Conservation (phyloP, 2,888 invertebrate genomes). For the Amiota mariae region DNA sequence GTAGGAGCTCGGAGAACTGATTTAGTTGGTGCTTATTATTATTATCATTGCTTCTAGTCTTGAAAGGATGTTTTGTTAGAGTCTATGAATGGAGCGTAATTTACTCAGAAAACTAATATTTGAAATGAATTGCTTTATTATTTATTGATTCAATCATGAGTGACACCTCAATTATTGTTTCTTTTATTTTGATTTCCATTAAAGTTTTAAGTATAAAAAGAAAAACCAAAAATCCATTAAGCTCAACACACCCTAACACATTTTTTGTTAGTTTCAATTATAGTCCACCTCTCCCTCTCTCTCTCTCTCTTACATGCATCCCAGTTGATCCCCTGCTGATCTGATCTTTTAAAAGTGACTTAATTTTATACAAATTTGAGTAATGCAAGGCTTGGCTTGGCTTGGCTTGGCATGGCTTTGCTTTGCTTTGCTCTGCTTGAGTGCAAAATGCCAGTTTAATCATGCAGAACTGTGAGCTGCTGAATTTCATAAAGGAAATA, state of each 20-base stretch:
- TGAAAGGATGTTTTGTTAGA: too few relatives aligned
- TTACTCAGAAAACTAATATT: neutral
- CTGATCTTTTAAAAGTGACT: neutral
- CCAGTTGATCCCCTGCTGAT: neutral
- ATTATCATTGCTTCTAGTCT: too few relatives aligned
- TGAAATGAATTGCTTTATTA: neutral
- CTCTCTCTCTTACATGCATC: too few relatives aligned
- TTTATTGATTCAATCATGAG: neutral
- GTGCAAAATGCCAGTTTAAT: constrained; percentile 10
- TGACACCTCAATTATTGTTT: neutral
- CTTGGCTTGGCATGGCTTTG: too few relatives aligned
- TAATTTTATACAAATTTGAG: constrained; percentile 2
- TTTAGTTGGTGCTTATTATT: too few relatives aligned
- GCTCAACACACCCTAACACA: neutral
- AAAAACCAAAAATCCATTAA: neutral
- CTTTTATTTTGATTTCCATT: neutral
- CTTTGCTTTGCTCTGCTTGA: neutral
- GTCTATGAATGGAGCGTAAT: too few relatives aligned
- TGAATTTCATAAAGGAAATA: neutral
- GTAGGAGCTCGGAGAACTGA: too few relatives aligned
- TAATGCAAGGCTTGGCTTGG: constrained; percentile 7
- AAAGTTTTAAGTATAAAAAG: neutral
- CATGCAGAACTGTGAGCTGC: constrained; percentile 1
- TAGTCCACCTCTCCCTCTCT: too few relatives aligned
- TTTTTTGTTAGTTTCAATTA: neutral